These are phyloP conservation scores for Typhlichthys eigenmanni DNA, from an alignment of 2,797 vertebrate species.

Conservation along the genomic window DNA sequence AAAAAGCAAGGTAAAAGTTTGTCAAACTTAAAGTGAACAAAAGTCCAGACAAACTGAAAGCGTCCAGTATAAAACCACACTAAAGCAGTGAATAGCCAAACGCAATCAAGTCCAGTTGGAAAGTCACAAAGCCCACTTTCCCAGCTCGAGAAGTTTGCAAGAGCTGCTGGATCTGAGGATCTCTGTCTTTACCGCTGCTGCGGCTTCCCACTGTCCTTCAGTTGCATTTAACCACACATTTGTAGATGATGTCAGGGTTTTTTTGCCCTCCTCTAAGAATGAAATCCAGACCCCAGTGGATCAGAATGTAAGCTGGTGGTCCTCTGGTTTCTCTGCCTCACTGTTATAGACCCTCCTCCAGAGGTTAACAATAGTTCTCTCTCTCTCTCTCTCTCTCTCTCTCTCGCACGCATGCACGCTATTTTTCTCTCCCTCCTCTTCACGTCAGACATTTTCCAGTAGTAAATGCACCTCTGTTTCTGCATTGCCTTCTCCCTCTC, in stretches of 20 bases:
- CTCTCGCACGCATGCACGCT: slow-evolving; percentile 25
- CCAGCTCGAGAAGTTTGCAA: too few species aligned
- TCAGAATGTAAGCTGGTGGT: slow-evolving; percentile 10
- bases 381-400: background rate
- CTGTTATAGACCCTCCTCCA: too few species aligned
- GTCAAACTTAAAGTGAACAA: background rate
- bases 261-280: too few species aligned
- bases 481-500: slow-evolving; percentile 22
- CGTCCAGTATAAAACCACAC: background rate
- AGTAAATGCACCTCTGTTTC: slow-evolving; percentile 21
- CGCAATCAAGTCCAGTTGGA: background rate
- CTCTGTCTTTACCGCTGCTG: too few species aligned
- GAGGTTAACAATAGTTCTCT: background rate
- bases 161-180: too few species aligned
- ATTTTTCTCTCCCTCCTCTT: background rate
- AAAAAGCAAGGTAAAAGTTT: background rate
- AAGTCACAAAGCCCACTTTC: too few species aligned
- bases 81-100: background rate
- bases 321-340: slow-evolving; percentile 7
- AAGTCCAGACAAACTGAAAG: background rate
- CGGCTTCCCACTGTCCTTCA: too few species aligned
- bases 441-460: slow-evolving; percentile 19
- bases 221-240: too few species aligned
- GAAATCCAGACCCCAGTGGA: background rate
- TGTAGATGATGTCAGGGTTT: background rate